phyloP scores from a whole-genome alignment of 23 tunicate species.

The Phallusia fumigata region DNA sequence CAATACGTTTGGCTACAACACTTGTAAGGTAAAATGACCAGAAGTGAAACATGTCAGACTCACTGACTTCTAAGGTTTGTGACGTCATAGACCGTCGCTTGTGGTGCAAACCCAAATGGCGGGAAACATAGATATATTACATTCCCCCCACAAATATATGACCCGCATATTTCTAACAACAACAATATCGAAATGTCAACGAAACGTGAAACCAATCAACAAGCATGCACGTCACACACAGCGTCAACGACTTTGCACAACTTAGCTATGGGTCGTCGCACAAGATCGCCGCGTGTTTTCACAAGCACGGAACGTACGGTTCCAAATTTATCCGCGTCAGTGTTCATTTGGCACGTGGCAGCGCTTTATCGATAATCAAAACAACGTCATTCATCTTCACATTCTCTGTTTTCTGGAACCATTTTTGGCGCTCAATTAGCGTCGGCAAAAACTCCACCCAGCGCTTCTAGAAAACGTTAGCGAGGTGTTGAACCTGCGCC shows the following conservation, averaged over 20 bases:
- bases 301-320: constrained; percentile 27
- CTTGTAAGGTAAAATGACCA: too few relatives aligned
- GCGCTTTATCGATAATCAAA: constrained; percentile 3
- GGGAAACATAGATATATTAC: constrained; percentile 17
- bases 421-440: constrained; percentile 27
- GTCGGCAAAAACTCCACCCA: constrained; percentile 29
- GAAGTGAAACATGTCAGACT: too few relatives aligned
- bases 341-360: constrained; percentile 20
- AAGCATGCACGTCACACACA: background rate
- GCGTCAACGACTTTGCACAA: constrained; percentile 12
- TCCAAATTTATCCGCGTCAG: background rate
- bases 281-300: constrained; percentile 8
- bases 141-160: constrained; percentile 16
- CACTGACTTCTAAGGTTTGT: too few relatives aligned
- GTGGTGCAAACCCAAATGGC: too few relatives aligned
- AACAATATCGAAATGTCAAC: background rate
- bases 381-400: constrained; percentile 24
- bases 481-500: constrained; percentile 24
- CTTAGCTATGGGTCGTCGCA: constrained; percentile 26
- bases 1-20: too few relatives aligned
- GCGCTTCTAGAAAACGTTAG: constrained; percentile 29
- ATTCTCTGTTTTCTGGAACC: constrained; percentile 16
- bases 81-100: too few relatives aligned
- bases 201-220: background rate
- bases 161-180: background rate